Evolutionary conservation across 2,797 vertebrate species (phyloP).

Genomic region (Aulostomus chinensis): DNA sequence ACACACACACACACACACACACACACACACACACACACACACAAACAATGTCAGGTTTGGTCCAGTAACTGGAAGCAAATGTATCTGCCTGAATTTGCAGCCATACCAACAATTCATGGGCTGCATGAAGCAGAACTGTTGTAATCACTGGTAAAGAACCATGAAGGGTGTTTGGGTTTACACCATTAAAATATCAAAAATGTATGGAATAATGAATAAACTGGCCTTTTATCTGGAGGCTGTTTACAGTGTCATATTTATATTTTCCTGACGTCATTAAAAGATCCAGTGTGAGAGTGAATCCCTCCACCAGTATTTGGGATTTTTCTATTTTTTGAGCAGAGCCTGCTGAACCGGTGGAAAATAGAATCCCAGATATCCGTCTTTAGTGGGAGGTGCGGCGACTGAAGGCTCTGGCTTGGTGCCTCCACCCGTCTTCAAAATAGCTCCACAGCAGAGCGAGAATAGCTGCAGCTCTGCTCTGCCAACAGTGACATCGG

Average conservation of each 20-base stretch:
- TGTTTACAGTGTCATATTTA: too few relatives aligned
- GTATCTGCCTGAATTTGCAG: too few relatives aligned
- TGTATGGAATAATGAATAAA: too few relatives aligned
- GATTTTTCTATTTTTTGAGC: too few relatives aligned
- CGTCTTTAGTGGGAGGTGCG: slow-evolving; percentile 14
- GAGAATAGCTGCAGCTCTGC: slow-evolving; percentile 26
- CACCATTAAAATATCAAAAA: too few relatives aligned
- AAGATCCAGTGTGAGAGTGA: background rate
- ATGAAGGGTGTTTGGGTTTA: too few relatives aligned
- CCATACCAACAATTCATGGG: too few relatives aligned
- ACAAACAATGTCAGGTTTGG: too few relatives aligned
- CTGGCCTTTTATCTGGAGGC: too few relatives aligned
- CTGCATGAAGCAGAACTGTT: too few relatives aligned
- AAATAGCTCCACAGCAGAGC: slow-evolving; percentile 29
- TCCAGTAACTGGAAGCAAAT: too few relatives aligned
- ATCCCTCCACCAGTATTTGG: background rate
- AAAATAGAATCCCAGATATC: slow-evolving; percentile 30
- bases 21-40: background rate
- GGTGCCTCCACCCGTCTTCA: slow-evolving; percentile 10
- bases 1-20: slow-evolving; percentile 16
- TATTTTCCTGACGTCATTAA: background rate
- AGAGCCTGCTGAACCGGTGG: slow-evolving; percentile 7
- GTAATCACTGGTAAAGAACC: too few relatives aligned
- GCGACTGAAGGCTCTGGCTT: slow-evolving; percentile 22
- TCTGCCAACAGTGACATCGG: slow-evolving; percentile 26